Conservation (phyloP, 2,888 invertebrate species). For the Endomychus coccineus region DNA sequence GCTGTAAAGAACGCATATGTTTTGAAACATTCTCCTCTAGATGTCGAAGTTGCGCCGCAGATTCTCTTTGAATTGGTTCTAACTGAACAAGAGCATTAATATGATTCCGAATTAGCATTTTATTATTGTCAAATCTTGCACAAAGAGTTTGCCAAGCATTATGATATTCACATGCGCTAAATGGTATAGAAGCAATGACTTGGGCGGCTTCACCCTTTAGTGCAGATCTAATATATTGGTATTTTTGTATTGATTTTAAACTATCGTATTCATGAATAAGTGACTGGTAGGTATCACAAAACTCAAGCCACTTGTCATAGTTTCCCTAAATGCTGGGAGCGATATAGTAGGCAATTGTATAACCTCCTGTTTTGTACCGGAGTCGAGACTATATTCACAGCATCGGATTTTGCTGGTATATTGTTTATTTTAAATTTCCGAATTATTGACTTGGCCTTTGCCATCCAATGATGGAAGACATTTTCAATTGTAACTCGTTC, state of each 20-base stretch:
- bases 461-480: too few species aligned
- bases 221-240: background rate
- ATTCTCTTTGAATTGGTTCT: conserved; percentile 8
- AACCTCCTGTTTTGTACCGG: too few species aligned
- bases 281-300: background rate
- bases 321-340: background rate
- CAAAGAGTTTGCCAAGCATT: conserved; percentile 20
- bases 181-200: conserved; percentile 15
- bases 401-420: too few species aligned
- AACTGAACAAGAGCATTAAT: conserved; percentile 17
- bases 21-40: conserved; percentile 9
- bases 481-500: too few species aligned
- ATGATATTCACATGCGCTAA: conserved; percentile 15
- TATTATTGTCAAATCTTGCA: conserved; percentile 17
- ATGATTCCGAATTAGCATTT: conserved; percentile 17
- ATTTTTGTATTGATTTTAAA: background rate
- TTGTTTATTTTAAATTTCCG: too few species aligned
- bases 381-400: too few species aligned
- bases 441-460: too few species aligned
- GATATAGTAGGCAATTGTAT: background rate
- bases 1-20: conserved; percentile 9
- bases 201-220: conserved; percentile 4
- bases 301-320: background rate
- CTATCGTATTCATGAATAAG: background rate
- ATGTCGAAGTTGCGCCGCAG: conserved; percentile 3